These are phyloP conservation scores for Clusia tigrina DNA, from an alignment of 2,888 invertebrate species.

Conservation along the genomic window DNA sequence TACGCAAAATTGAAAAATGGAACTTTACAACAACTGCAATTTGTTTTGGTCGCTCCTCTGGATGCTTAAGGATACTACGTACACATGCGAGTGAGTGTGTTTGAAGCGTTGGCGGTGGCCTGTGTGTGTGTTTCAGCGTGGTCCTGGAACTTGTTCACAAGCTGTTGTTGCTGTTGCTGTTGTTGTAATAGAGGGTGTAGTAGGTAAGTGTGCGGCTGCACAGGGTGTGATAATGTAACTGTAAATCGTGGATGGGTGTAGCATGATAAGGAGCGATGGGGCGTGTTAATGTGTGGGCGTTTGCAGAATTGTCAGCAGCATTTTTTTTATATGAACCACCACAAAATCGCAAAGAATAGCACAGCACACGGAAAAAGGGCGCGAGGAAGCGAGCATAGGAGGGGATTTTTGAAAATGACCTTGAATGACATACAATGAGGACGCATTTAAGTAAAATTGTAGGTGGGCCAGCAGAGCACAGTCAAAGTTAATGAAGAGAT, in stretches of 20 bases:
- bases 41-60: constrained; percentile 42
- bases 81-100: not conserved
- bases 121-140: not conserved
- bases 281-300: constrained; percentile 9
- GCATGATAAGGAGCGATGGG: not conserved
- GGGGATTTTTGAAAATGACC: not conserved
- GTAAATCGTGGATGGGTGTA: constrained; percentile 42
- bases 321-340: not conserved
- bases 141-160: not conserved
- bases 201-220: not conserved
- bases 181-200: not conserved
- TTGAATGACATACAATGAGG: not conserved
- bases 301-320: not conserved
- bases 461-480: not conserved
- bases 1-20: constrained; percentile 50
- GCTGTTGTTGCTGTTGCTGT: not conserved
- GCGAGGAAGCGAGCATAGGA: not conserved
- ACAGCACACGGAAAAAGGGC: not conserved
- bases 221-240: constrained; percentile 17
- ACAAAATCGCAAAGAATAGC: not conserved
- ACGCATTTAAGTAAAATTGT: not conserved
- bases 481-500: too few relatives aligned
- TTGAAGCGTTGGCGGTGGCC: not conserved
- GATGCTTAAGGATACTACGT: constrained; percentile 4
- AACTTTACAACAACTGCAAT: constrained; percentile 57